Evolutionary conservation across 2,797 vertebrate genomes (phyloP), one percentile per base, ranked within the genome.

Genomic region (Parambassis ranga): DNA sequence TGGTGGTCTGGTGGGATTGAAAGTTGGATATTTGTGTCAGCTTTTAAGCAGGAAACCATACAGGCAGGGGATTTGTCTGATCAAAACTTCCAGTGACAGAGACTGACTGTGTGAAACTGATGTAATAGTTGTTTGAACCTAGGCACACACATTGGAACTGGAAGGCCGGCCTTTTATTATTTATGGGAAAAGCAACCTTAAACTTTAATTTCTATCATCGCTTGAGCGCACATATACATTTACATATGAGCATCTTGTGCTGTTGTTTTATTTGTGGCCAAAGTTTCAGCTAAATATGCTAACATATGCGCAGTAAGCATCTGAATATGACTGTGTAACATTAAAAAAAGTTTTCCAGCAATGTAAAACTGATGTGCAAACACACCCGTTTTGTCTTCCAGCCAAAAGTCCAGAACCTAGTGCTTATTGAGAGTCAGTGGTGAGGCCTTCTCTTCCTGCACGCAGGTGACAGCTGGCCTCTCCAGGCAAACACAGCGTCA

Each of bases 401-500:
- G 82, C 77, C 77, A 63, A 58, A n/a, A 62, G 61, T 75, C 76
- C 53, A 67, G 31, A 59, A 50, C 67, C 49, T 49, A 22, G 55
- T 70, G 69, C 43, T 58, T 59, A 31, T 65, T 61, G 61, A 47
- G 59, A 73, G 53, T 81, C 56, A 62, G 61, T 47, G 31, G 37
- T 11, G 58, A 77, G 76, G 48, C 62, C 61, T 20, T 15, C 59
- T 71, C 78, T 64, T 65, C 51, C 68, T 76, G 70, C 65, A 52
- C 65, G 83, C 88, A 88, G 89, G 87, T 88, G 90, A 86, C 90
- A 92, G 89, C 89, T 90, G 83, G 89, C 78, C 87, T 86, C 89
- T 90, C 80, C 75, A 83, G 77, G 86, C 75, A 83, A 90, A 90
- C 79, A 24, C 78, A 62, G 80, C 72, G 59, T 88, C 86, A 85